Evolutionary conservation across 2,113 vertebrate genomes (phyloP), one percentile per base, ranked within the genome.

Genomic region (Tupaia chinensis): DNA sequence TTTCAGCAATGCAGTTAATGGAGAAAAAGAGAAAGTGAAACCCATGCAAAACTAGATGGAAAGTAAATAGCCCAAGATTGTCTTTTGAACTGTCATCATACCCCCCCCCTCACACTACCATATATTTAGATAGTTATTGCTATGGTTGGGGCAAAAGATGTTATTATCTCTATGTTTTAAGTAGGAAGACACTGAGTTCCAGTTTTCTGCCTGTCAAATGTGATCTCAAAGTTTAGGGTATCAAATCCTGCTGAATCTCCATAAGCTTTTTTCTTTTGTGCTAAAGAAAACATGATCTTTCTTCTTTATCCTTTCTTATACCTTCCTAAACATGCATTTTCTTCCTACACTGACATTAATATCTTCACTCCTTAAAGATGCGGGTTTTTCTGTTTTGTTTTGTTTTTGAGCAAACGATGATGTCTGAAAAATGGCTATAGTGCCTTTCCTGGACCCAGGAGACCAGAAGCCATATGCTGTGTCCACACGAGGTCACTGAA

Each of bases 1-100:
- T 95, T 87, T 77, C 68, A 95, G 6, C 25, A 84, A 65, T 34
- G 22, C 2, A n/a, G 13, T n/a, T 87, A 97, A 54, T 74, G 20
- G 20, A 79, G 23, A 22, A 88, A 92, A 86, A 90, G 7, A 65
- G 34, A 93, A 5, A 13, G 3, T 60, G 81, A 81, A 80, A 17
- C 29, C 17, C 74, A 11, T 90, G 81, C 82, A 92, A 80, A 80
- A 74, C 3, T 16, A 29, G 7, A 81, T 58, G 27, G 76, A 70
- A 44, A 68, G 29, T 44, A 69, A 82, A 69, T 32, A 34, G 20
- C 87, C 5, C 25, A 89, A 80, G 12, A 72, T n/a, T 53, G 3
- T 58, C 12, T 58, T 87, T 88, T 89, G 16, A 25, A 23, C 2
- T 87, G 3, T 53, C 68, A 14, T 60, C 29, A 15, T 32, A 58